These are phyloP conservation scores for Pseudomyrmex concolor DNA, from an alignment of 1,140 invertebrate genomes.

Conservation along the genomic window DNA sequence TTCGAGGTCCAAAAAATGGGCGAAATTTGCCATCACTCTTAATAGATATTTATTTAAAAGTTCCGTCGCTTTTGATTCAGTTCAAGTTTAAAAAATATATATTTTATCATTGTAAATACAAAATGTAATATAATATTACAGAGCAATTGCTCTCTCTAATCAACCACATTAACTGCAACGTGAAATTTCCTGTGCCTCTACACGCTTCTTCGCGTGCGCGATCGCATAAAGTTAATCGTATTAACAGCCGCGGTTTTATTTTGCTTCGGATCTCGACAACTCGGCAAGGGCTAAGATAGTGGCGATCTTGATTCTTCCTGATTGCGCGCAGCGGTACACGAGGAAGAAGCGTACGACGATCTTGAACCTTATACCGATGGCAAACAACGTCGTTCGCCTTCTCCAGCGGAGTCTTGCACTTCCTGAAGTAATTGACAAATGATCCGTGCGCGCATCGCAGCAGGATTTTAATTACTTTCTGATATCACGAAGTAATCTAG, in stretches of 20 bases:
- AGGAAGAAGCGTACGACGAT: background rate
- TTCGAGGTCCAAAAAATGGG: too few species aligned
- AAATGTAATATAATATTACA: too few species aligned
- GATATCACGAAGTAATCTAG: background rate
- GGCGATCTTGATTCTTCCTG: slow-evolving; percentile 31
- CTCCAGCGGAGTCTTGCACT: background rate
- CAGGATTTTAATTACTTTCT: slow-evolving; percentile 17
- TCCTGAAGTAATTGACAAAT: slow-evolving; percentile 28
- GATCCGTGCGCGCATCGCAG: background rate
- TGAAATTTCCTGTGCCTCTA: background rate
- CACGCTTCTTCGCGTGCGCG: background rate
- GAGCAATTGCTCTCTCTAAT: background rate
- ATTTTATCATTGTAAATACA: too few species aligned
- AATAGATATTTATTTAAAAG: too few species aligned
- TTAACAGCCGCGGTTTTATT: slow-evolving; percentile 13
- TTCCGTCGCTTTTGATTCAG: too few species aligned
- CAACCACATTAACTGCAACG: background rate
- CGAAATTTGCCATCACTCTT: too few species aligned
- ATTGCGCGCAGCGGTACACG: slow-evolving; percentile 31
- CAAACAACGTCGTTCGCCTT: background rate
- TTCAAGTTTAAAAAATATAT: too few species aligned
- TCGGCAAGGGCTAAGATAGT: background rate
- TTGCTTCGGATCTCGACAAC: background rate
- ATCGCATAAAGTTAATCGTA: slow-evolving; percentile 10
- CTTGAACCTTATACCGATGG: slow-evolving; percentile 4